These are phyloP conservation scores for western clawed frog (Xenopus tropicalis) DNA, from an alignment of 2,113 vertebrate species.

Conservation along the genomic window DNA sequence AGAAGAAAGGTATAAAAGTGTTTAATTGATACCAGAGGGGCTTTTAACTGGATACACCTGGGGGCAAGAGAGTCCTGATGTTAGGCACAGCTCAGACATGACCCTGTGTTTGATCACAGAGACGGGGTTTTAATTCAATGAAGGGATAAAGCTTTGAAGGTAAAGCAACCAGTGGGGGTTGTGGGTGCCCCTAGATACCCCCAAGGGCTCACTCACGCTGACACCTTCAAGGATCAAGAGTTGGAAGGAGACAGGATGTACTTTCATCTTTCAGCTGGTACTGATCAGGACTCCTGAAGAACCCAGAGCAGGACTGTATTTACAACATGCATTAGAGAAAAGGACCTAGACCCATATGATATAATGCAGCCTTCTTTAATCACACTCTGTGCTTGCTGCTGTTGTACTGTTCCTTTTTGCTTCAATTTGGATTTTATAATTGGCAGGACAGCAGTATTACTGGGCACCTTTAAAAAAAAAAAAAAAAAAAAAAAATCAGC, in stretches of 20 bases:
- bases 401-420: too few relatives aligned
- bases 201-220: conserved; percentile 25
- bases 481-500: too few relatives aligned
- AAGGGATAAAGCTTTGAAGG: conserved; percentile 26
- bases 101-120: conserved; percentile 32
- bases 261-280: conserved; percentile 30
- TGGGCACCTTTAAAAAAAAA: too few relatives aligned
- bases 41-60: conserved; percentile 14
- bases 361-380: too few relatives aligned
- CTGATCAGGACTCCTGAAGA: background rate
- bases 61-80: conserved; percentile 5
- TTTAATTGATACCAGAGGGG: conserved; percentile 29
- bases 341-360: too few relatives aligned
- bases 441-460: too few relatives aligned
- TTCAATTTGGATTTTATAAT: too few relatives aligned
- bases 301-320: background rate
- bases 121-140: conserved; percentile 30
- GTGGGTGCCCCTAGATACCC: background rate
- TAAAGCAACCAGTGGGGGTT: background rate
- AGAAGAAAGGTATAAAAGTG: background rate
- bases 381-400: too few relatives aligned
- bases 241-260: background rate
- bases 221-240: conserved; percentile 32
- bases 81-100: conserved; percentile 18
- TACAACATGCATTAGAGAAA: too few relatives aligned